Percentiles rank a stretch among this genome's conserved stretches.
phyloP scores from a whole-genome alignment of 2,888 invertebrate genomes.

The Chalcosyrphus nemorum region DNA sequence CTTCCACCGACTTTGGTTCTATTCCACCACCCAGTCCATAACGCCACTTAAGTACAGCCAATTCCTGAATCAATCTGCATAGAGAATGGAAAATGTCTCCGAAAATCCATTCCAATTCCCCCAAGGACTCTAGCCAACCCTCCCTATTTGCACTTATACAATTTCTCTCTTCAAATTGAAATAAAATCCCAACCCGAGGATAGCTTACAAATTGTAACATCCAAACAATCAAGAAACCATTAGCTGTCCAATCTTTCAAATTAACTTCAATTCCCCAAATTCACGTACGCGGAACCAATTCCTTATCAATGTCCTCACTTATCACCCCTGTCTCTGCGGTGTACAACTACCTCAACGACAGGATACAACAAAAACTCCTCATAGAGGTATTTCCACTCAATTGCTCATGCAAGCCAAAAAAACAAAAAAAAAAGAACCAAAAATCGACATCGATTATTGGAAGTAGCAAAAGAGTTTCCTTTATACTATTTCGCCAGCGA shows the following conservation, averaged over 20 bases:
- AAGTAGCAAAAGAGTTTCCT: not conserved
- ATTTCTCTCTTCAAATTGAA: too few relatives aligned
- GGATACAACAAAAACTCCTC: not conserved
- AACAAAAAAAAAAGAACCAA: conserved; percentile 7
- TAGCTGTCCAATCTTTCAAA: not conserved
- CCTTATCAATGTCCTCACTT: not conserved
- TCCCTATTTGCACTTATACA: too few relatives aligned
- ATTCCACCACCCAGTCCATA: too few relatives aligned
- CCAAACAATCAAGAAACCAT: not conserved
- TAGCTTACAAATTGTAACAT: not conserved
- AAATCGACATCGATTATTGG: conserved; percentile 48
- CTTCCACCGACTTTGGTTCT: too few relatives aligned
- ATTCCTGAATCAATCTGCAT: too few relatives aligned
- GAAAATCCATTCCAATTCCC: too few relatives aligned
- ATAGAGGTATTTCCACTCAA: conserved; percentile 24
- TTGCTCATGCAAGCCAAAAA: conserved; percentile 16
- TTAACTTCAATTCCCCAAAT: not conserved
- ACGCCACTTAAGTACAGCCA: too few relatives aligned
- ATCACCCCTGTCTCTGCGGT: not conserved
- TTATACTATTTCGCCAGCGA: not conserved
- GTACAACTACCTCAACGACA: not conserved
- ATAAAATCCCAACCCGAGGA: too few relatives aligned
- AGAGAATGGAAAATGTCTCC: too few relatives aligned
- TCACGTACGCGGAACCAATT: not conserved
- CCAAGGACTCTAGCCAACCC: too few relatives aligned